Percentiles rank a stretch among this genome's conserved stretches.
phyloP scores from a whole-genome alignment of 2,113 vertebrate genomes.

The Prionailurus viverrinus region DNA sequence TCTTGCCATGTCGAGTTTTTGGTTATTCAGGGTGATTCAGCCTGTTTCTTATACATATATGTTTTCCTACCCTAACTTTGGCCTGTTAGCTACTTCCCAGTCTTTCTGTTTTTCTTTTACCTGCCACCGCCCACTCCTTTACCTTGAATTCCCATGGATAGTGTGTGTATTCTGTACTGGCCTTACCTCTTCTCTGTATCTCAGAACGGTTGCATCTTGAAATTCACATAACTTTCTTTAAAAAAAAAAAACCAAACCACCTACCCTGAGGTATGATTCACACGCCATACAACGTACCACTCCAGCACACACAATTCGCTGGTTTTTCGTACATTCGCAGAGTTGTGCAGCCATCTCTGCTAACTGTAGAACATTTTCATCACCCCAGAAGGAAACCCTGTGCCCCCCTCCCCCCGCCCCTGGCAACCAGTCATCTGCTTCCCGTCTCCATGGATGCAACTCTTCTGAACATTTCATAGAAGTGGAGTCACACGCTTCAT shows the following conservation, averaged over 20 bases:
- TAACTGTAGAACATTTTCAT: constrained; percentile 16
- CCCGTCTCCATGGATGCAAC: background rate
- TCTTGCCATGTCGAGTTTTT: constrained; percentile 49
- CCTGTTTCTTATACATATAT: constrained; percentile 27
- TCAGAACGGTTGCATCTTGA: constrained; percentile 17
- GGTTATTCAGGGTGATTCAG: constrained; percentile 51
- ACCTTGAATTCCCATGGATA: background rate
- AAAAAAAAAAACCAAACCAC: no score
- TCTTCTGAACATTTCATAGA: background rate
- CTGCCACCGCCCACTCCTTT: background rate
- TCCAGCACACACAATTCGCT: background rate
- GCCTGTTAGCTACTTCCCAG: constrained; percentile 19
- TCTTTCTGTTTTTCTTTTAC: constrained; percentile 27
- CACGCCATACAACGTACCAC: background rate
- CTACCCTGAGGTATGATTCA: background rate
- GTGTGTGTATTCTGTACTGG: background rate
- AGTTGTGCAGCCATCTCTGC: background rate
- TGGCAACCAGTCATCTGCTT: background rate
- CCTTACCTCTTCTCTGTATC: background rate
- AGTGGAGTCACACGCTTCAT: background rate
- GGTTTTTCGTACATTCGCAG: background rate
- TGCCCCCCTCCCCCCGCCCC: background rate
- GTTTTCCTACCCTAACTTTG: constrained; percentile 16
- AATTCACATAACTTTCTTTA: background rate
- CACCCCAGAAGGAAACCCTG: background rate